These are phyloP conservation scores for Diceros bicornis DNA, from an alignment of 2,797 vertebrate genomes.

Conservation along the genomic window DNA sequence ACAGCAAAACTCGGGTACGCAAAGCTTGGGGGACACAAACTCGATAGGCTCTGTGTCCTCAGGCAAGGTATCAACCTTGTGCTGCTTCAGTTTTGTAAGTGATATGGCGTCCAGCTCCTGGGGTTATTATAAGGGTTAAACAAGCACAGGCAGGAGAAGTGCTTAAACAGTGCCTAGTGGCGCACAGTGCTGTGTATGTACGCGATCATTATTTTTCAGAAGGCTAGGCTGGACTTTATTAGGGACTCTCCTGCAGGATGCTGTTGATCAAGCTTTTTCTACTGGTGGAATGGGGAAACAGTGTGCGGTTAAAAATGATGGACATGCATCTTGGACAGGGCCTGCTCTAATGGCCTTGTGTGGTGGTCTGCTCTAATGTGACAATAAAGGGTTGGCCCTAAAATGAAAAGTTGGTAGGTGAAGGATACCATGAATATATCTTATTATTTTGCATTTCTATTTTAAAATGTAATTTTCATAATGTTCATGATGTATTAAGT, in stretches of 20 bases:
- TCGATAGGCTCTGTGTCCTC: not conserved
- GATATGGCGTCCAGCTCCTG: not conserved
- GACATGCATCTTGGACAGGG: not conserved
- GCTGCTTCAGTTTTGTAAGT: not conserved
- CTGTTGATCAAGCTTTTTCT: not conserved
- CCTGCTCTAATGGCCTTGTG: not conserved
- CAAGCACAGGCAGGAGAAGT: not conserved
- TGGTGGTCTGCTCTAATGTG: not conserved
- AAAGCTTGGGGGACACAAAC: not conserved
- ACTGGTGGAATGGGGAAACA: not conserved
- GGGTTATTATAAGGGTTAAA: not conserved
- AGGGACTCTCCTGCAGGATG: not conserved
- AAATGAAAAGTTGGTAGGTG: not conserved
- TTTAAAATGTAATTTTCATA: slow-evolving; percentile 59
- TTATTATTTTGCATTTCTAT: slow-evolving; percentile 53
- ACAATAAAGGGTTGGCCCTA: not conserved
- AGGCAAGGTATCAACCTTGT: not conserved
- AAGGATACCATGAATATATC: not conserved
- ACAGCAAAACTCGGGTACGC: not conserved
- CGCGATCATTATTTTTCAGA: not conserved
- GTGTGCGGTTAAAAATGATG: fast-evolving
- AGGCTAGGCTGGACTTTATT: not conserved
- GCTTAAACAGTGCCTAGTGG: not conserved
- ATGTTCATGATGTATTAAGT: not conserved
- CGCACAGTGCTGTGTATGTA: not conserved